Evolutionary conservation across 2,888 invertebrate genomes (phyloP), one percentile per base, ranked within the genome.

Genomic region (Pseudoips prasinana): DNA sequence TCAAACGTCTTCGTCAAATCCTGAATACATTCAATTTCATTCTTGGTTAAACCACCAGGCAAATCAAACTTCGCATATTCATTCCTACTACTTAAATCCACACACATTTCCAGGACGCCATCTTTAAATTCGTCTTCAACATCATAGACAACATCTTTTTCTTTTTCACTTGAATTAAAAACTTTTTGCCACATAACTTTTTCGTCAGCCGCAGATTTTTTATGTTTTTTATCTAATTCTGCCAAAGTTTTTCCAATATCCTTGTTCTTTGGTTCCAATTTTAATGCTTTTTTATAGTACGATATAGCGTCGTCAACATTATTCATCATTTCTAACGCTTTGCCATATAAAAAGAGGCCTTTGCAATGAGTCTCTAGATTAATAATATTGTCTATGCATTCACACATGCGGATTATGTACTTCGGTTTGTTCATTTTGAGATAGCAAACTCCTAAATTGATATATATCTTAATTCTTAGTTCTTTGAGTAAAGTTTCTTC

Each of bases 361-460:
- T 88, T 88, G 8, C 85, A 82, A 24, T 85, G 73, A 0, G 58
- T 76, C 7, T 84, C 66, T 0, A 76, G 55, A 24, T 84, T 73
- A 0, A 70, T 70, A 0, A 76, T 46, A 1, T 51, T 64, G 7
- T 83, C 83, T 0, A 88, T 42, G 22, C 66, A 70, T 9, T 84
- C 71, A n/a, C 78, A 71, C 74, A 83, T 82, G 1, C 68, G 66
- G 1, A 88, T 44, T 0, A 81, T 51, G 22, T 81, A 69, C 35
- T 78, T 79, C 0, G 86, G 85, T 46, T 80, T 84, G 2, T 75
- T 57, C 6, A 78, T 26, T 44, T 80, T 87, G 17, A 65, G 68
- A 22, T 85, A 87, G 39, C 88, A 88, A 0, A 88, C 68, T 0
- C 81, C 80, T 32, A 86, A 38, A 22, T 88, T 88, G 0, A 75